These are phyloP conservation scores for Speoplatyrhinus poulsoni DNA, from an alignment of 2,113 vertebrate species.

Conservation along the genomic window DNA sequence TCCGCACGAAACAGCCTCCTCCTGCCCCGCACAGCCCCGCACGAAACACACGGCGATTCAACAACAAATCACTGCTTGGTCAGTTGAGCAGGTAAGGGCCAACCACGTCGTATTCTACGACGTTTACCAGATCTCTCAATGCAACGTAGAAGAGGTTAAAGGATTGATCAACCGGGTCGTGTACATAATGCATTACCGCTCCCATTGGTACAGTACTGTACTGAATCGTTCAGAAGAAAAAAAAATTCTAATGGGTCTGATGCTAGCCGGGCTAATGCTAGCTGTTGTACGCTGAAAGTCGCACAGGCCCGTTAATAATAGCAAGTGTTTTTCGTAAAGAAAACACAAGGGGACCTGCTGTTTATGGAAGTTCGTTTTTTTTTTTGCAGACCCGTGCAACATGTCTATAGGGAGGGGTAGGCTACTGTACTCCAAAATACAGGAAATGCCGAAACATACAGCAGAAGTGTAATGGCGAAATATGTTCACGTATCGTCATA, in stretches of 20 bases:
- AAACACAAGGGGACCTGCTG: not conserved
- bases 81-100: constrained; percentile 54
- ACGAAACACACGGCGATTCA: constrained; percentile 10
- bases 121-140: not conserved
- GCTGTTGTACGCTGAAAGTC: not conserved
- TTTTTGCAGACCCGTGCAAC: constrained; percentile 37
- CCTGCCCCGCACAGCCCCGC: constrained; percentile 15
- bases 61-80: constrained; percentile 54
- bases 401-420: constrained; percentile 41
- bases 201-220: not conserved
- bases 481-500: too few species aligned
- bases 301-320: not conserved
- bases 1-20: constrained; percentile 10
- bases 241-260: constrained; percentile 25
- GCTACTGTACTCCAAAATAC: constrained; percentile 27
- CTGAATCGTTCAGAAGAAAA: constrained; percentile 15
- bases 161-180: too few species aligned
- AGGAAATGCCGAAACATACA: constrained; percentile 62
- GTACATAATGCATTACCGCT: not conserved
- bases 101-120: too few species aligned
- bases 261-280: constrained; percentile 20
- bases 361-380: constrained; percentile 30
- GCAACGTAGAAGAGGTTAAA: not conserved
- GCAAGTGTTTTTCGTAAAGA: not conserved
- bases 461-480: not conserved